Base-by-base conservation (phyloP, 1,140 invertebrate species). In the Halesus radiatus region DNA sequence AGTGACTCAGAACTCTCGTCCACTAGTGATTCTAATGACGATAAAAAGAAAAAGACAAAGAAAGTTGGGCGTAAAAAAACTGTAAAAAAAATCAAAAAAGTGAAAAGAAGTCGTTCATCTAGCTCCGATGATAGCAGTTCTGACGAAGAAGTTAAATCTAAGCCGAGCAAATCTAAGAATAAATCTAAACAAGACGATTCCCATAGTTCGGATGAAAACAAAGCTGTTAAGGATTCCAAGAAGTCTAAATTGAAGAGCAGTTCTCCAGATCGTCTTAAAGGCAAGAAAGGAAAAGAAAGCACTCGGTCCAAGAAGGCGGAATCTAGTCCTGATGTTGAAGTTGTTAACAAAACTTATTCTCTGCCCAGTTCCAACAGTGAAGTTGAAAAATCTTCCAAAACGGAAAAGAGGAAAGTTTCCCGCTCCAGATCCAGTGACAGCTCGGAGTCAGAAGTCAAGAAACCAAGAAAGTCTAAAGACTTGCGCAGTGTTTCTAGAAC, bases 11-110 rank as follows among this genome's bases (percentile, higher is more conserved):
- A 91, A 26, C 88, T 88, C 64, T 91, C 91, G 10, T 92, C 92
- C 7, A 93, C 93, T 0, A 91, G 90, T 16, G 91, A 91, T 80
- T 91, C 91, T 1, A 92, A 94, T 54, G 93, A 92, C 60, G 92
- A 92, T 56, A 88, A 89, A 26, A 92, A 92, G 85, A 90, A 91
- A 83, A 93, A 92, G 85, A 92, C 89, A 82, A 90, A 90, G 82
- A 89, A 88, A 80, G 86, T 81, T 74, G 82, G 87, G n/a, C 88
- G 88, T 81, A 88, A 90, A 86, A 88, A 90, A 83, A 78, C 87
- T 64, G 85, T 86, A 13, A 88, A 91, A 84, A 88, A 91, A 85
- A 85, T 86, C 53, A 85, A 89, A 78, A 86, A 91, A 74, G 29
- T 54, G 86, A 88, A 89, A 84, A 79, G 90, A 88, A 70, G 89